phyloP scores from a whole-genome alignment of 2,113 vertebrate genomes.

The Rhinolophus ferrumequinum region DNA sequence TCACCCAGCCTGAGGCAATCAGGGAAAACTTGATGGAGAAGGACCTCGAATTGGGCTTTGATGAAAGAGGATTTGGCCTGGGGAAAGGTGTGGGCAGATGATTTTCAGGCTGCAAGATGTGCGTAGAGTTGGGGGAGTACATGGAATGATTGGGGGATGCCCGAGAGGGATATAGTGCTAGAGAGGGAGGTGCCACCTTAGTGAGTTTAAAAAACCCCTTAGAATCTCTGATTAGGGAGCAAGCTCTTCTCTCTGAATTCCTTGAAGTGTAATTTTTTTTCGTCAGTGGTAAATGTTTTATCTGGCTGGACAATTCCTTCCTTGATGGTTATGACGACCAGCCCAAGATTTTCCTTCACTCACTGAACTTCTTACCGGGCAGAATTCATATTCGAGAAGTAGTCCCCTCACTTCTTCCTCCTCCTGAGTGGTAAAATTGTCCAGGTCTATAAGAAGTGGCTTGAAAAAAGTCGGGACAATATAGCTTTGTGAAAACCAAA shows the following conservation, averaged over 20 bases:
- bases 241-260: neutral
- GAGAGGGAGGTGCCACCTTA: neutral
- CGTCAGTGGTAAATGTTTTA: neutral
- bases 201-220: neutral
- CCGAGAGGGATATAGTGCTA: neutral
- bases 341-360: neutral
- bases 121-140: neutral
- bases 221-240: neutral
- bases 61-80: neutral
- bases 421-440: neutral
- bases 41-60: neutral
- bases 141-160: neutral
- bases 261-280: neutral
- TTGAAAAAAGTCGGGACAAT: neutral
- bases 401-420: neutral
- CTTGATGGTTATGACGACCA: neutral
- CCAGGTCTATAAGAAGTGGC: neutral
- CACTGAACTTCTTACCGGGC: neutral
- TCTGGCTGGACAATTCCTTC: neutral
- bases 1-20: neutral
- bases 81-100: neutral
- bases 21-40: neutral
- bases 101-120: neutral
- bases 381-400: neutral
- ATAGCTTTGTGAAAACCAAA: neutral